Evolutionary conservation across 2,888 invertebrate species (phyloP), one percentile per base, ranked within the genome.

Genomic region (Orchestes rusci): DNA sequence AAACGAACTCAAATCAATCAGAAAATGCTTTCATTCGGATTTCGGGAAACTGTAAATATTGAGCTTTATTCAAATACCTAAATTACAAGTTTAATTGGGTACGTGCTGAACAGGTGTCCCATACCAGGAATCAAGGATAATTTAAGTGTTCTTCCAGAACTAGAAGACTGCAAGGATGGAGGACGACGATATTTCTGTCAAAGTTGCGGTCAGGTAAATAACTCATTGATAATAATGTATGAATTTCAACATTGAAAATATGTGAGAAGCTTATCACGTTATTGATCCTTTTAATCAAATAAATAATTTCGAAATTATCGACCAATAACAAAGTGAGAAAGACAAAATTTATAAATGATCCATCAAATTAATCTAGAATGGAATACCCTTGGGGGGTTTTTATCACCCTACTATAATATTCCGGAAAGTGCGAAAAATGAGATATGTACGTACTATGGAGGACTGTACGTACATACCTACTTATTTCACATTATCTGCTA

Each of bases 171-270:
- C 29, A 45, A 58, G 58, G 61, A 78, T 79, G 78, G 71, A 77
- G 52, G 76, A 75, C 55, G 77, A 78, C 57, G 80, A 82, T 64
- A 75, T 77, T 59, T 76, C 78, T 57, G 82, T 82, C 39, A 75
- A 80, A 42, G 82, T 82, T 55, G 82, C 79, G 50, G 77, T 82
- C 64, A 76, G 82, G 82, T 81, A 65, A 71, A 50, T 52, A 4
- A 16, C 2, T 23, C 23, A 23, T 23, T 23, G 10, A 23, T 23
- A 23, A 23, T 23, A 23, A 23, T 5, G 10, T 23, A 23, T 7
- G 23, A 23, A 23, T 23, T 5, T 23, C 7, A 23, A 23, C 5
- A 5, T 23, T 5, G 10, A 7, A 23, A 23, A 23, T 23, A 7
- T 10, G 23, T 7, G 23, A 23, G 5, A 23, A 23, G 23, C 10